Conservation (phyloP, 1,140 invertebrate species). For the Physella acuta region DNA sequence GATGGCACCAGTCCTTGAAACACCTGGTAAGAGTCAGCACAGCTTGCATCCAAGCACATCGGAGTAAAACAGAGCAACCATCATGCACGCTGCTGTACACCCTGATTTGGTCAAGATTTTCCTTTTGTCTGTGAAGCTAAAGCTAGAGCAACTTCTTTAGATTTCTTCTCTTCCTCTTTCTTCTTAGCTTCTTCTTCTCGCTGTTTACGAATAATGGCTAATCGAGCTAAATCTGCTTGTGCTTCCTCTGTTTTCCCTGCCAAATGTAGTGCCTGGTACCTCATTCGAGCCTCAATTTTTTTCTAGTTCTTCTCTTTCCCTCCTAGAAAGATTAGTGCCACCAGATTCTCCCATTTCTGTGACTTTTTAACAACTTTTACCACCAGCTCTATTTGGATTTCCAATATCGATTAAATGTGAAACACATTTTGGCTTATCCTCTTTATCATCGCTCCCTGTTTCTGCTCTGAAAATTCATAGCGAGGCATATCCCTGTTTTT, state of each 20-base stretch:
- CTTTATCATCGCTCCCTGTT: constrained; percentile 27
- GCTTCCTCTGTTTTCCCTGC: constrained; percentile 95
- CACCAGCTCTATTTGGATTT: constrained; percentile 86
- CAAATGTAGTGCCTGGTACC: constrained; percentile 89
- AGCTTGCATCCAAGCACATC: not conserved
- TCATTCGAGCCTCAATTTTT: constrained; percentile 80
- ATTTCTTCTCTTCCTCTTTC: constrained; percentile 77
- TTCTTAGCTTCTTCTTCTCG: constrained; percentile 89
- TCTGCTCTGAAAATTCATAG: constrained; percentile 23
- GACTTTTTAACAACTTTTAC: constrained; percentile 85
- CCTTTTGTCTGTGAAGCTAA: constrained; percentile 28
- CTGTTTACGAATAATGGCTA: constrained; percentile 87
- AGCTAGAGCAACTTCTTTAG: constrained; percentile 25
- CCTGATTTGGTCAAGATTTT: constrained; percentile 30
- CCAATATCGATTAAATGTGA: constrained; percentile 86
- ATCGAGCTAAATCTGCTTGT: constrained; percentile 84
- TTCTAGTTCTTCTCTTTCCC: constrained; percentile 71
- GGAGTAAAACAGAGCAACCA: not conserved
- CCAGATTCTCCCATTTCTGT: constrained; percentile 67
- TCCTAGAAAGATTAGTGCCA: constrained; percentile 49
- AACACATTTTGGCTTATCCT: constrained; percentile 73
- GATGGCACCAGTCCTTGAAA: no score
- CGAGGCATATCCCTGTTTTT: constrained; percentile 20
- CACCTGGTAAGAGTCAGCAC: no score
- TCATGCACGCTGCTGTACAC: constrained; percentile 5